Evolutionary conservation across 1,140 invertebrate species (phyloP).

Genomic region (Hydropsyche tenuis): DNA sequence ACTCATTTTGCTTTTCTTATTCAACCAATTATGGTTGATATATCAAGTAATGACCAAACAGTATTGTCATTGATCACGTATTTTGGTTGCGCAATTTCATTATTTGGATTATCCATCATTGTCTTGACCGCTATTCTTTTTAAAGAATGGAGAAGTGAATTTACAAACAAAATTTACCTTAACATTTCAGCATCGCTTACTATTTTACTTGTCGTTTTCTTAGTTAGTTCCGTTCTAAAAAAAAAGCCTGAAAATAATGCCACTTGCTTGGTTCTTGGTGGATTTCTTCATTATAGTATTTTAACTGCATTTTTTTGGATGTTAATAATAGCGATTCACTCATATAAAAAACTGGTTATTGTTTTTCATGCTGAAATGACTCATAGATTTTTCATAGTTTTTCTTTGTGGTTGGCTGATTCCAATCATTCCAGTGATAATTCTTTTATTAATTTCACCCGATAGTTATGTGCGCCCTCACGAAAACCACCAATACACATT

Average conservation of each 20-base stretch:
- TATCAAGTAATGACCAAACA: conserved; percentile 53
- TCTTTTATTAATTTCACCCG: conserved; percentile 52
- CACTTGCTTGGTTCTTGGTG: conserved; percentile 58
- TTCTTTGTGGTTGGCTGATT: conserved; percentile 57
- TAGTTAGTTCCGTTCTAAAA: conserved; percentile 55
- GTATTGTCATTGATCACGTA: conserved; percentile 56
- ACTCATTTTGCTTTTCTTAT: conserved; percentile 62
- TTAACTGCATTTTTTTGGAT: conserved; percentile 62
- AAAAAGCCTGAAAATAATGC: conserved; percentile 51
- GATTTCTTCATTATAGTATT: conserved; percentile 57
- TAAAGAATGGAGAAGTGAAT: conserved; percentile 58
- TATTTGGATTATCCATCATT: conserved; percentile 56
- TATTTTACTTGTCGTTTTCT: conserved; percentile 34
- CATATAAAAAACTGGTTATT: conserved; percentile 58
- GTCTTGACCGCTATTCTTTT: conserved; percentile 57
- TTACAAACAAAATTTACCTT: conserved; percentile 61
- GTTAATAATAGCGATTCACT: conserved; percentile 59
- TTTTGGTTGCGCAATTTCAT: conserved; percentile 56
- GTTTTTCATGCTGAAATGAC: conserved; percentile 57
- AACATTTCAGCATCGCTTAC: conserved; percentile 58
- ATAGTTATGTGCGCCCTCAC: too few species aligned
- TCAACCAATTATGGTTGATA: conserved; percentile 51
- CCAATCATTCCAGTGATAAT: conserved; percentile 57
- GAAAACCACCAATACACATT: too few species aligned
- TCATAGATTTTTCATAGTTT: conserved; percentile 57